phyloP scores from a whole-genome alignment of 2,113 vertebrate genomes.

The Pogona vitticeps region DNA sequence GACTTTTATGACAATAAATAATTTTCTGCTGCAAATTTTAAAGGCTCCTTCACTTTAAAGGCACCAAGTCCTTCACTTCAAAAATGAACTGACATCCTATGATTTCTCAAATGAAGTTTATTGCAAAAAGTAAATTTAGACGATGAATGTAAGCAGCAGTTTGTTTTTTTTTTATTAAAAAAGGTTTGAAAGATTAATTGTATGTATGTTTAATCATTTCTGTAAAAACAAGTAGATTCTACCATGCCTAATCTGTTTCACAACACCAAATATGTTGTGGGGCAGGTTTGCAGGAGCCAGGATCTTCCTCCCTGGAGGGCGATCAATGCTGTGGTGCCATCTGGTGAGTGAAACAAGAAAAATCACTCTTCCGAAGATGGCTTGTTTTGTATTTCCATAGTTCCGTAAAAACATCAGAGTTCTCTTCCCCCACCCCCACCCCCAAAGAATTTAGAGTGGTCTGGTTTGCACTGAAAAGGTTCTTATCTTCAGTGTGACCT shows the following conservation, averaged over 20 bases:
- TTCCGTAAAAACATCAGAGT: too few relatives aligned
- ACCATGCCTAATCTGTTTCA: too few relatives aligned
- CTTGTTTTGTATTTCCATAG: background rate
- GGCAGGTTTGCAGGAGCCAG: too few relatives aligned
- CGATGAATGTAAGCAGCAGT: background rate
- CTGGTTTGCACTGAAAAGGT: too few relatives aligned
- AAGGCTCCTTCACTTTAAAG: background rate
- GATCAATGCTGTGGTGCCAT: conserved; percentile 45
- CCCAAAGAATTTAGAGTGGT: too few relatives aligned
- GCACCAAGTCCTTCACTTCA: background rate
- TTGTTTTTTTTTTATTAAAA: background rate
- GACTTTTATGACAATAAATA: too few relatives aligned
- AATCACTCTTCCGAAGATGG: background rate
- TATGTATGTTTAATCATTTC: background rate
- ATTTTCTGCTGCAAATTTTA: background rate
- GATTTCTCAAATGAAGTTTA: background rate
- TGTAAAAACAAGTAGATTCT: background rate
- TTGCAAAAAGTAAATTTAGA: background rate
- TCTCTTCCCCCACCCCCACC: too few relatives aligned
- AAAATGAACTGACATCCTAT: too few relatives aligned
- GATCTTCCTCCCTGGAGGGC: background rate
- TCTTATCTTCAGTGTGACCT: too few relatives aligned
- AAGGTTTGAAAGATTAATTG: background rate
- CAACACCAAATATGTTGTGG: background rate
- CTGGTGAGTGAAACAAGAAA: conserved; percentile 27